Base-by-base conservation (phyloP, 2,888 invertebrate genomes). In the Lasius fuliginosus region DNA sequence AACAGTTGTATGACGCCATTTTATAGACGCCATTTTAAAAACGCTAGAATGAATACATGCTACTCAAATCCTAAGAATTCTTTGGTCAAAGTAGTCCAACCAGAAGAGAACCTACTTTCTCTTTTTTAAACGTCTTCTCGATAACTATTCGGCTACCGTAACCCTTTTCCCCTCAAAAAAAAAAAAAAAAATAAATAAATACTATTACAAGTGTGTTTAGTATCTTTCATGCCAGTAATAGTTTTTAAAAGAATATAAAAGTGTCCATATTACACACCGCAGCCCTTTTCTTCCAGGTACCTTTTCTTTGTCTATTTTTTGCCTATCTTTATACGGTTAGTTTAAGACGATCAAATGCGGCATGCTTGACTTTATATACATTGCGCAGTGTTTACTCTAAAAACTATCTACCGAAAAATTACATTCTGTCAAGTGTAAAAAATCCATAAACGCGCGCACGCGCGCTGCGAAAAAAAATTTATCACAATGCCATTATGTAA, bases 81-180 rank as follows among this genome's bases (percentile, higher is more conserved):
- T 64, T 65, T 15, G 79, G 42, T 62, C 56, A 62, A 81, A 49
- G 8, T 49, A 79, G 75, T 87, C 6, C 58, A 88, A 86, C 86
- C 85, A 87, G 88, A 86, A 86, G 86, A 86, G 87, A 87, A 82
- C 82, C 90, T 87, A 90, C 90, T 91, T 90, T 92, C 89, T 88
- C 89, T 87, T 89, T 86, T 85, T 58, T 27, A 58, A 84, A 75
- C 33, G 42, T 74, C 67, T 15, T 30, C 27, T 73, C 56, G 33
- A 64, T 46, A 65, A 46, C 74, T 36, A 62, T 53, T 62, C 69
- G 65, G 15, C 27, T 60, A 81, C 18, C 15, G 12, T 71, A 68
- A 58, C 30, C 27, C 11, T 15, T 53, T 49, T 49, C 1, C 23
- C 23, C 23, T 0, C 23, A 23, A 23, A 23, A 23, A 23, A 23